Evolutionary conservation across 2,113 vertebrate species (phyloP), one percentile per base, ranked within the genome.

Genomic region (Galbula dea): DNA sequence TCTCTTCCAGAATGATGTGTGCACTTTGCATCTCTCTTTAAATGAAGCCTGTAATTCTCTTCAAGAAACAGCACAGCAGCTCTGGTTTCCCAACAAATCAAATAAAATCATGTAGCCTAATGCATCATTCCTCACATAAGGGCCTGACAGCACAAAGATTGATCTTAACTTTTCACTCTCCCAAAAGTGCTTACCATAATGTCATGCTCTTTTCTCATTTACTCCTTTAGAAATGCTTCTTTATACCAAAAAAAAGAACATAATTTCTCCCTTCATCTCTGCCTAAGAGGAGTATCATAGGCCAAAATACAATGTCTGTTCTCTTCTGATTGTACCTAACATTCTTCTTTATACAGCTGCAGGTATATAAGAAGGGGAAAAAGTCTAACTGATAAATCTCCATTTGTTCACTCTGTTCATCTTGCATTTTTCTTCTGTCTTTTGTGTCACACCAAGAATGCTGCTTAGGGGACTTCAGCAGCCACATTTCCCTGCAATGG

Each of bases 71-170:
- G 57, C 79, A 91, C 27, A 63, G 65, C 76, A 74, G 71, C 79
- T 79, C 85, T 83, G 62, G 81, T 95, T 95, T 94, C 73, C 66
- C 63, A 86, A 76, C 94, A 97, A 97, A 97, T 92, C 90, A 92
- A 95, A 93, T 95, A 83, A 93, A 95, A 93, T 75, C 92, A 93
- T 76, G 83, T 92, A 66, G 58, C 58, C 57, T 91, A 88, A 96
- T 92, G 69, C 51, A 95, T 96, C 94, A 93, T 88, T 90, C 86
- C 66, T 94, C 79, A 92, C 68, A 95, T 95, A 94, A 73, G 59
- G 88, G 74, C 43, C 84, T 78, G 89, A 93, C 72, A 93, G 88
- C 57, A 48, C 45, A 81, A 61, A 84, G 54, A 95, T 69, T 83
- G 76, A 90, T 93, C 94, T 94, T 86, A 89, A 86, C 61, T 95